Evolutionary conservation across 2,797 vertebrate species (phyloP).

Genomic region (Paedocypris micromegethes): DNA sequence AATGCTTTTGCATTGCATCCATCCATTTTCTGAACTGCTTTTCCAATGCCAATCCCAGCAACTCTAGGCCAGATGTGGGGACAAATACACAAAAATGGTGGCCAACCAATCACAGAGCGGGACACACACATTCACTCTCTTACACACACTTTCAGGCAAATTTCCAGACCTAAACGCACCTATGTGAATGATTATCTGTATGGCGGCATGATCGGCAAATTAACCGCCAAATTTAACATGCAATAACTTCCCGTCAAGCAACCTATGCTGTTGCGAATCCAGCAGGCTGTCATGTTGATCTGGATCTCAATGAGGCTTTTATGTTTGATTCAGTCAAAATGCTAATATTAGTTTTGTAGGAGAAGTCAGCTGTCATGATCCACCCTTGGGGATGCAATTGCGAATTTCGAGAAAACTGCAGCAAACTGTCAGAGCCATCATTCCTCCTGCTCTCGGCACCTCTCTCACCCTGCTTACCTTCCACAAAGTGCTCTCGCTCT

Average conservation of each 20-base stretch:
- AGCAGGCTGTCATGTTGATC: slow-evolving; percentile 41
- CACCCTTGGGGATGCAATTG: slow-evolving; percentile 46
- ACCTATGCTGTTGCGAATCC: not conserved
- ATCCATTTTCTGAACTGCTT: no score
- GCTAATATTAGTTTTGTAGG: slow-evolving; percentile 52
- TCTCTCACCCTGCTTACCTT: slow-evolving; percentile 52
- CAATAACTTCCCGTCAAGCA: not conserved
- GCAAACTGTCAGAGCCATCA: slow-evolving; percentile 61
- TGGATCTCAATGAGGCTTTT: slow-evolving; percentile 46
- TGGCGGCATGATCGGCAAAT: not conserved
- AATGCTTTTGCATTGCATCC: no score
- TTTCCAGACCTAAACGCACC: not conserved
- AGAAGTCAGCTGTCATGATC: slow-evolving; percentile 54
- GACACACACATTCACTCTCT: no score
- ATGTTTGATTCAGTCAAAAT: slow-evolving; percentile 64
- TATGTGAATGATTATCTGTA: not conserved
- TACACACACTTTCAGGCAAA: no score
- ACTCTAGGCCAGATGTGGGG: no score
- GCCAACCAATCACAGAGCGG: no score
- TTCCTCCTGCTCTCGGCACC: slow-evolving; percentile 51
- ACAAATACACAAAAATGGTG: no score
- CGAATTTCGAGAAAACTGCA: slow-evolving; percentile 34
- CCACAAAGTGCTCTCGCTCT: slow-evolving; percentile 61
- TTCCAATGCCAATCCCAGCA: no score
- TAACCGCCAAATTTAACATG: not conserved